phyloP scores from a whole-genome alignment of 2,113 vertebrate species.

The Benitochromis conjunctus region DNA sequence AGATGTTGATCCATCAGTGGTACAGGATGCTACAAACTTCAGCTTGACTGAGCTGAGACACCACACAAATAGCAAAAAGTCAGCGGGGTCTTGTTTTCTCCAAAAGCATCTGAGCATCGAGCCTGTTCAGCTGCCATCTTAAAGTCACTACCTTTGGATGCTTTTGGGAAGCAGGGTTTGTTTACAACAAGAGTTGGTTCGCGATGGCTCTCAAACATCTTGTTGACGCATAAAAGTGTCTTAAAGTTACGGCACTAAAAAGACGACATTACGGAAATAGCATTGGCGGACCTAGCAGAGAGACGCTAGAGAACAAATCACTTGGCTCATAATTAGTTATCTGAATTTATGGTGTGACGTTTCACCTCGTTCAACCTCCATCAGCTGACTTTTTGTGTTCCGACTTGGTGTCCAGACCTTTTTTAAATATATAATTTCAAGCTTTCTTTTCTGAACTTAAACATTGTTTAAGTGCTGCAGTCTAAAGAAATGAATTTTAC shows the following conservation, averaged over 20 bases:
- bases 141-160: background rate
- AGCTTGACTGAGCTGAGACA: constrained; percentile 55
- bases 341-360: background rate
- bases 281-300: background rate
- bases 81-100: background rate
- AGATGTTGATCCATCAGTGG: constrained; percentile 66
- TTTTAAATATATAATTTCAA: background rate
- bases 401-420: constrained; percentile 24
- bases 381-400: constrained; percentile 1
- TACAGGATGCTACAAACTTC: constrained; percentile 72
- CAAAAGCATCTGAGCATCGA: background rate
- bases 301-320: background rate
- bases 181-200: background rate
- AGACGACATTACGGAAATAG: background rate
- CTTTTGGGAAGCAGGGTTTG: background rate
- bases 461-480: constrained; percentile 67
- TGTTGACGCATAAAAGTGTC: background rate
- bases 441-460: constrained; percentile 56
- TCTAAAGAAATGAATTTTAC: constrained; percentile 51
- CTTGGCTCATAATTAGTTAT: background rate
- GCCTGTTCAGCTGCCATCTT: background rate
- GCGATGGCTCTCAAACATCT: background rate
- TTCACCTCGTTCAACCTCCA: background rate
- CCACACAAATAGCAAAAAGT: constrained; percentile 33
- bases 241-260: background rate